phyloP scores from a whole-genome alignment of 1,140 invertebrate species.

The Pogonognathellus flavescens region DNA sequence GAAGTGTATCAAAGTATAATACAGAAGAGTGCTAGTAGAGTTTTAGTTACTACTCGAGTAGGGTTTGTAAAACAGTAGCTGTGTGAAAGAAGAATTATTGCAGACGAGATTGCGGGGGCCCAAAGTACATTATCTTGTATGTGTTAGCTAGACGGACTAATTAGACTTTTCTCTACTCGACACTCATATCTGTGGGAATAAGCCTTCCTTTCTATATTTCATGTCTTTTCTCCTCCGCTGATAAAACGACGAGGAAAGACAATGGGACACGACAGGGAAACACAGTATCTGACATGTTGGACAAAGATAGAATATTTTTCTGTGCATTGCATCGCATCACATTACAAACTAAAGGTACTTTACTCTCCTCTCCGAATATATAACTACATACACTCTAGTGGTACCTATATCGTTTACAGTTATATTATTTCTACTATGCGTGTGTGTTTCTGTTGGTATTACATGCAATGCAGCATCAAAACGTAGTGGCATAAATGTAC shows the following conservation, averaged over 20 bases:
- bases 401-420: neutral
- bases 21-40: neutral
- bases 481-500: neutral
- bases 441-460: neutral
- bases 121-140: constrained; percentile 63
- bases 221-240: constrained; percentile 32
- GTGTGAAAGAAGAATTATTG: constrained; percentile 59
- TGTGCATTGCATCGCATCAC: constrained; percentile 1
- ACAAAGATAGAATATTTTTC: constrained; percentile 43
- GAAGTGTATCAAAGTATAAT: neutral
- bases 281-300: constrained; percentile 45
- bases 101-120: constrained; percentile 54
- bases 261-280: constrained; percentile 48
- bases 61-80: neutral
- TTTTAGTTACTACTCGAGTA: neutral
- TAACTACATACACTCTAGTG: neutral
- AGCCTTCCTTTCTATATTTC: constrained; percentile 55
- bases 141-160: constrained; percentile 61
- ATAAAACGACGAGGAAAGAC: constrained; percentile 52
- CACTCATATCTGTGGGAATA: constrained; percentile 53
- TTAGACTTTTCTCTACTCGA: constrained; percentile 63
- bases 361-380: neutral
- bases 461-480: too few species aligned
- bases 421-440: neutral
- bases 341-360: constrained; percentile 4